phyloP scores from a whole-genome alignment of 2,888 invertebrate genomes.

The Morpho helenor region DNA sequence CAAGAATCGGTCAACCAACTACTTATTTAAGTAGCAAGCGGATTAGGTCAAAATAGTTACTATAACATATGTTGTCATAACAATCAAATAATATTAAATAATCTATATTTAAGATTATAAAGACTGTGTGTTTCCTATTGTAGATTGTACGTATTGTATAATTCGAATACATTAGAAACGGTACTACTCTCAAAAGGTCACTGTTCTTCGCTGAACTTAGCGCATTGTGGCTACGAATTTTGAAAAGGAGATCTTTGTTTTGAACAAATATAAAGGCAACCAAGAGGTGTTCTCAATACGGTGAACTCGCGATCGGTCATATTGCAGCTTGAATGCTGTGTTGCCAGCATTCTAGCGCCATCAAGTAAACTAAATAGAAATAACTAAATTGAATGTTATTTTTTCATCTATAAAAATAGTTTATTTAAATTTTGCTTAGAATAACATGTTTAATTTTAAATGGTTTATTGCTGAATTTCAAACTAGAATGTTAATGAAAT shows the following conservation, averaged over 20 bases:
- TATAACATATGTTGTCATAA: too few species aligned
- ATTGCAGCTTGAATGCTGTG: conserved; percentile 33
- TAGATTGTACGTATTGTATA: conserved; percentile 25
- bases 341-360: not conserved
- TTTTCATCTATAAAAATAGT: too few species aligned
- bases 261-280: conserved; percentile 52
- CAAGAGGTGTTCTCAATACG: conserved; percentile 62
- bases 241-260: conserved; percentile 59
- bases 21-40: too few species aligned
- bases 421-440: too few species aligned
- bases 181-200: conserved; percentile 31
- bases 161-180: conserved; percentile 30
- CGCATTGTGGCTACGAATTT: conserved; percentile 40
- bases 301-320: conserved; percentile 67
- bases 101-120: conserved; percentile 13
- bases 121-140: not conserved
- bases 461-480: too few species aligned
- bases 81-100: not conserved
- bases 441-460: too few species aligned
- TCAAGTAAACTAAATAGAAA: too few species aligned
- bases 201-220: conserved; percentile 36
- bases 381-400: too few species aligned
- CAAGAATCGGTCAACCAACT: too few species aligned
- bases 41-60: too few species aligned
- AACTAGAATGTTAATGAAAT: too few species aligned